A percentile compares a stretch with the other conserved stretches of the same genome.
Conservation (phyloP, 2,113 vertebrate genomes). For the Callorhinus ursinus region DNA sequence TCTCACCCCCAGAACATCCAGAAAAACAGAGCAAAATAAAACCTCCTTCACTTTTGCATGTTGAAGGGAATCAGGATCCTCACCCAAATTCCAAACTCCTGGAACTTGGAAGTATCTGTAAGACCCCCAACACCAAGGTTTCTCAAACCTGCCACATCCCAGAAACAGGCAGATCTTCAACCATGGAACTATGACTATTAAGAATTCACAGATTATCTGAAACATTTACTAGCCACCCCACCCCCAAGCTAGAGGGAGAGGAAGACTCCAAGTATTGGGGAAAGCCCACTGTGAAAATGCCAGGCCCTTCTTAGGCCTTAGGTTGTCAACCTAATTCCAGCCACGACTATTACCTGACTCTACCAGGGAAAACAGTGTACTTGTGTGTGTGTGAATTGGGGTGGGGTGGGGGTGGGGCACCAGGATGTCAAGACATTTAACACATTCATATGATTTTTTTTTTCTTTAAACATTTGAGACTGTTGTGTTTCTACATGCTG, state of each 20-base stretch:
- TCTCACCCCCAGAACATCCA: not conserved
- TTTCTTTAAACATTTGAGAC: conserved; percentile 78
- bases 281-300: conserved; percentile 79
- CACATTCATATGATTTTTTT: conserved; percentile 69
- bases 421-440: conserved; percentile 82
- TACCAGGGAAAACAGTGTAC: not conserved
- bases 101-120: conserved; percentile 46
- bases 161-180: conserved; percentile 53
- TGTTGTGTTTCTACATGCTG: conserved; percentile 83
- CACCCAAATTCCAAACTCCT: conserved; percentile 59
- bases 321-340: conserved; percentile 61
- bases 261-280: conserved; percentile 61
- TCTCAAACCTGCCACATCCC: conserved; percentile 47
- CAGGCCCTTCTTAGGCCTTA: conserved; percentile 71
- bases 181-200: conserved; percentile 72
- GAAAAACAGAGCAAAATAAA: conserved; percentile 60
- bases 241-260: conserved; percentile 67
- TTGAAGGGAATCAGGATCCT: conserved; percentile 1
- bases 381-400: conserved; percentile 10
- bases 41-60: not conserved
- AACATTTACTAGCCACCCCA: conserved; percentile 80
- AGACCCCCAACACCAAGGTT: conserved; percentile 20
- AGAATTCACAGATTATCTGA: conserved; percentile 78
- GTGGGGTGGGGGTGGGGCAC: conserved; percentile 46
- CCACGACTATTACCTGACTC: conserved; percentile 54